These are phyloP conservation scores for Coregonus suidteri DNA, from an alignment of 2,797 vertebrate species.

Conservation along the genomic window DNA sequence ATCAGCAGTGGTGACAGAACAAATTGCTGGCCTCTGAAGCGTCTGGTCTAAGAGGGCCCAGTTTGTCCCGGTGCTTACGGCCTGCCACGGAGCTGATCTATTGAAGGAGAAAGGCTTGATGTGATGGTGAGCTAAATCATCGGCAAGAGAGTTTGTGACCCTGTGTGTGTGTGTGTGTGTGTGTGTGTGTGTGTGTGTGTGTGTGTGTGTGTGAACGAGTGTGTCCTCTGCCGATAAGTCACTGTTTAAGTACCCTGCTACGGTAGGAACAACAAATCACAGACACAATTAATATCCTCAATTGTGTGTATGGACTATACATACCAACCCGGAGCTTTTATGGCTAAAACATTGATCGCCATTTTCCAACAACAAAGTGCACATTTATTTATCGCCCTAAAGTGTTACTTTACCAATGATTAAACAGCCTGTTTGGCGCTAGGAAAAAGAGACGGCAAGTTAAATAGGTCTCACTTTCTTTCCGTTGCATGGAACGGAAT, in stretches of 20 bases:
- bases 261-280: conserved; percentile 52
- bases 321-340: conserved; percentile 40
- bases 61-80: background rate
- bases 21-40: background rate
- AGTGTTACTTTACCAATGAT: conserved; percentile 43
- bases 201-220: conserved; percentile 27
- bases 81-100: conserved; percentile 58
- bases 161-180: conserved; percentile 42
- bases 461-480: background rate
- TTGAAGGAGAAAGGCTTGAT: conserved; percentile 64
- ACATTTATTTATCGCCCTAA: conserved; percentile 43
- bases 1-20: background rate
- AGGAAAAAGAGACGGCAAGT: background rate
- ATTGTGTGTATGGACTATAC: conserved; percentile 32
- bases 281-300: conserved; percentile 47
- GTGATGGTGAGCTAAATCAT: conserved; percentile 37
- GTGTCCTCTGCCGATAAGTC: conserved; percentile 15
- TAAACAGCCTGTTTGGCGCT: conserved; percentile 34
- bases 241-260: conserved; percentile 40
- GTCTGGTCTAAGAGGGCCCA: background rate
- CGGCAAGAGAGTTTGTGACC: conserved; percentile 50
- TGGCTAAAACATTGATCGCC: conserved; percentile 46
- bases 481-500: background rate
- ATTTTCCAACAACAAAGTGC: conserved; percentile 51
- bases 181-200: conserved; percentile 36